Evolutionary conservation across 1,140 invertebrate genomes (phyloP), one percentile per base, ranked within the genome.

Genomic region (Drosophila busckii): DNA sequence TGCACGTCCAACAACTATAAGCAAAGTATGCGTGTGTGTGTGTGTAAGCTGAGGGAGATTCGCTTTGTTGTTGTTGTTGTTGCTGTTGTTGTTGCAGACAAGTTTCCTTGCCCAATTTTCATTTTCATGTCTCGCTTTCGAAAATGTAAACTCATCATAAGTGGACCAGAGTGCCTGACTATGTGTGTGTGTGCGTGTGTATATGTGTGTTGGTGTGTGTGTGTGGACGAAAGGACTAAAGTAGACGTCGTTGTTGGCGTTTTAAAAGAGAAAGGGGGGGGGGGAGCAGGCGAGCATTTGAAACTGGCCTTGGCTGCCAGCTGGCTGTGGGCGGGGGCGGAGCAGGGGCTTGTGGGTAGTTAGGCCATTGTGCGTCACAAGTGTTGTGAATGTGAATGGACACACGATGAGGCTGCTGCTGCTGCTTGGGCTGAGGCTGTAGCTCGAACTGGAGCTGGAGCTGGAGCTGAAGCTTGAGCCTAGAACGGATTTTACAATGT

Each of bases 61-160:
- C 35, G 17, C 37, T 29, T 52, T 15, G 25, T 2, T 37, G 37
- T 45, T 16, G 23, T 40, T 58, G 59, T 42, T 45, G 35, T 59
- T 59, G 52, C 22, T 52, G 44, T 38, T 10, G 44, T 16, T 46
- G 26, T n/a, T 17, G 40, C 20, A 40, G 40, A 50, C 50, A 55
- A 62, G 56, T 55, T 56, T 56, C 42, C 34, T 78, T 80, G 73
- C 73, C 68, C 73, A 80, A 78, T 80, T 80, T 63, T 63, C 60
- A 63, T 63, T 63, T 63, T 58, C 60, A 63, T 58, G 60, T 59
- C 55, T 63, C 60, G 60, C 53, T 50, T 73, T 82, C 49, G 54
- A 80, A 80, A 80, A 80, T 82, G 75, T 80, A 80, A 80, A 80
- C 76, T 80, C 73, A 80, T 80, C 73, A 80, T 80, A 82, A 80